phyloP scores from a whole-genome alignment of 2,113 vertebrate species.

The Anseranas semipalmata region DNA sequence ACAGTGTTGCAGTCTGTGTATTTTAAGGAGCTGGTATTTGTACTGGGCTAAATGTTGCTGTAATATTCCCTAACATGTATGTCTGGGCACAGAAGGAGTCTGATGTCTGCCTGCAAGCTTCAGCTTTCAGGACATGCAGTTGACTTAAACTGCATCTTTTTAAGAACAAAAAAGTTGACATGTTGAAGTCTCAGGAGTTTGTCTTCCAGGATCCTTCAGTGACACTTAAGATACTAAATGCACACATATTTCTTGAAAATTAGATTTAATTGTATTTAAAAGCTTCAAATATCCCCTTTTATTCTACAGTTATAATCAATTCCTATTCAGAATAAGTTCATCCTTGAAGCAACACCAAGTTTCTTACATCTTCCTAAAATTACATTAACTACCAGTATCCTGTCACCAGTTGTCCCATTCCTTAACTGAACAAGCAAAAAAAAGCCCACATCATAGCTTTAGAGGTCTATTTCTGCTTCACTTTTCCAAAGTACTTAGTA shows the following conservation, averaged over 20 bases:
- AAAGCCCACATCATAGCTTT: not conserved
- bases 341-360: not conserved
- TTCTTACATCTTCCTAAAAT: not conserved
- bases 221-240: not conserved
- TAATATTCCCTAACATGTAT: not conserved
- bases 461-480: not conserved
- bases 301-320: not conserved
- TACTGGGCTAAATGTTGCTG: not conserved
- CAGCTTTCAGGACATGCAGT: not conserved
- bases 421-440: not conserved
- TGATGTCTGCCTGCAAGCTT: not conserved
- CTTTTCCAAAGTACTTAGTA: not conserved
- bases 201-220: not conserved
- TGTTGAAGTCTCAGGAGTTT: not conserved
- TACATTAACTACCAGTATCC: not conserved
- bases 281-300: not conserved
- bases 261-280: not conserved
- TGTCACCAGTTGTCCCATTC: not conserved
- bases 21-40: not conserved
- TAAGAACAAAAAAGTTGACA: not conserved
- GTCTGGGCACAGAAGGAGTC: not conserved
- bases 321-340: not conserved
- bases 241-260: not conserved
- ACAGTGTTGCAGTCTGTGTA: not conserved
- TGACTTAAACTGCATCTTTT: accelerated